Base-by-base conservation (phyloP, 2,113 vertebrate genomes). In the Maccullochella peelii region DNA sequence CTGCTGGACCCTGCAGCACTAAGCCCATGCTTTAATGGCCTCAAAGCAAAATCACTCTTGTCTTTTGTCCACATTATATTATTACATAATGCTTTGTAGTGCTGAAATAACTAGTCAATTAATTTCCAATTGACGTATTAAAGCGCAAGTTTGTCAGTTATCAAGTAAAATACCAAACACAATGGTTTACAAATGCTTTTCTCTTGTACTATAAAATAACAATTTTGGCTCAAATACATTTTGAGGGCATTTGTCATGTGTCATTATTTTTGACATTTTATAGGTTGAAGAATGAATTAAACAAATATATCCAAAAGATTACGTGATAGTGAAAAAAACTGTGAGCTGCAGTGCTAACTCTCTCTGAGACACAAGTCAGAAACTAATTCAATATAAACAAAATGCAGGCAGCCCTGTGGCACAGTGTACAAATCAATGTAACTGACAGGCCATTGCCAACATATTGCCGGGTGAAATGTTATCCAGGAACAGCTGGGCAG, bases 401-500 rank as follows among this genome's bases (percentile, higher is more conserved):
- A 76, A 58, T 47, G 58, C 68, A 71, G 40, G 47, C 73, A 54
- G 49, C 58, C 65, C 54, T 52, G 47, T 23, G 21, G 59, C 59
- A 62, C 61, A n/a, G 63, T 79, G 70, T 81, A 80, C 4, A 2
- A 80, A 80, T 88, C 76, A 77, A 73, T 86, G 73, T 88, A 66
- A 83, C 55, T 83, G 89, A 88, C 83, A 82, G 59, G n/a, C 50
- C 78, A 73, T 42, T 73, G 57, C 55, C 81, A 85, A 81, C 77
- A 91, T 79, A 84, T 63, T 82, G 66, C 44, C 3, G 12, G 69
- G 59, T 85, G 54, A 88, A 91, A 84, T 65, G 74, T 70, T 88
- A 83, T 76, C 77, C 61, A 47, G 86, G 75, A 86, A 89, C 86
- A 82, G 71, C 62, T 86, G 82, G 72, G 79, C 82, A 90, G 85